phyloP scores from a whole-genome alignment of 1,140 invertebrate genomes.

The Mya arenaria region DNA sequence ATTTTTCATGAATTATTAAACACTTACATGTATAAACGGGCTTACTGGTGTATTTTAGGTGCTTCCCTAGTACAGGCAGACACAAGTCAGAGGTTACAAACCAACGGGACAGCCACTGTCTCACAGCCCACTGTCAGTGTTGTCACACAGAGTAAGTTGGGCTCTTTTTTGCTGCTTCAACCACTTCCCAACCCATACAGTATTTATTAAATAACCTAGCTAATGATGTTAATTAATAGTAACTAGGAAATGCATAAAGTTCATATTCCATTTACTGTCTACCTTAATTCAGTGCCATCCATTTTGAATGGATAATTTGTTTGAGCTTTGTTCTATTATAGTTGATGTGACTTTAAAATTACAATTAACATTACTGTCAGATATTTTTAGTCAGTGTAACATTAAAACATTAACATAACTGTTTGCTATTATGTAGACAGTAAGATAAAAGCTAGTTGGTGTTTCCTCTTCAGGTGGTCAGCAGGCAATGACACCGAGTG shows the following conservation, averaged over 20 bases:
- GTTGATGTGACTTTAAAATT: neutral
- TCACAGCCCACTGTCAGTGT: slow-evolving; percentile 30
- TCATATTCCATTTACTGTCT: neutral
- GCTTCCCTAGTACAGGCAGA: slow-evolving; percentile 10
- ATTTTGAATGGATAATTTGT: neutral
- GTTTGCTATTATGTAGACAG: neutral
- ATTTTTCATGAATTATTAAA: too few species aligned
- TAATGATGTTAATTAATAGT: neutral
- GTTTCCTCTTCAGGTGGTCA: neutral
- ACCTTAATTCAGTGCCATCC: neutral
- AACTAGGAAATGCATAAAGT: neutral
- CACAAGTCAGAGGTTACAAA: slow-evolving; percentile 31
- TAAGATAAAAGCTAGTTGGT: neutral
- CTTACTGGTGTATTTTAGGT: too few species aligned
- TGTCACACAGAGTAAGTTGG: slow-evolving; percentile 4
- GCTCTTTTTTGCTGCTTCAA: neutral
- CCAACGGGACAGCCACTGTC: neutral
- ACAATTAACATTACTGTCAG: neutral
- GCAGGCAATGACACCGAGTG: slow-evolving; percentile 68
- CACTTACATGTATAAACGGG: too few species aligned
- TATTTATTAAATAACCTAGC: neutral
- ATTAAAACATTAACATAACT: neutral
- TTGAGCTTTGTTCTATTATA: neutral
- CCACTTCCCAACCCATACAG: neutral
- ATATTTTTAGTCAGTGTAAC: neutral